These are phyloP conservation scores for Tetrapedia diversipes DNA, from an alignment of 2,888 invertebrate species.

Conservation along the genomic window DNA sequence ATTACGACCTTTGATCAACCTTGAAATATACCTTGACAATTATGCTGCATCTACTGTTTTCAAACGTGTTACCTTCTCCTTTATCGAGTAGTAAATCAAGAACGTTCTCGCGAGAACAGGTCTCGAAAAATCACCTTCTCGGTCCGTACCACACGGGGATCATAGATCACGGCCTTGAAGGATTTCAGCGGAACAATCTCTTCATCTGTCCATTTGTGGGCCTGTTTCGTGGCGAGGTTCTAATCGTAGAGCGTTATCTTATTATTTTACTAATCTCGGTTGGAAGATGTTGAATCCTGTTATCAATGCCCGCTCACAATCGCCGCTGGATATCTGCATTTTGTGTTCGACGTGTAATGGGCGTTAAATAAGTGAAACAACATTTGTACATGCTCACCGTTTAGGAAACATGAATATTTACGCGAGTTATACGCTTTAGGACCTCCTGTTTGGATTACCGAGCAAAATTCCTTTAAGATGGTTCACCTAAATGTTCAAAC, in stretches of 20 bases:
- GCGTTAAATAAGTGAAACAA: not conserved
- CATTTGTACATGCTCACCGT: not conserved
- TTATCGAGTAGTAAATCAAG: not conserved
- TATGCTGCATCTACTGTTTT: too few species aligned
- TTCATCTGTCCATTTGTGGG: not conserved
- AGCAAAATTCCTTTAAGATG: not conserved
- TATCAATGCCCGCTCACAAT: slow-evolving; percentile 17
- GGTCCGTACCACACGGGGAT: too few species aligned
- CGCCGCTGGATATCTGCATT: not conserved
- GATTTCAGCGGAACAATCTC: not conserved
- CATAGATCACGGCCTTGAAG: not conserved
- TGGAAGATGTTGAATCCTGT: slow-evolving; percentile 13
- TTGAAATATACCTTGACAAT: too few species aligned
- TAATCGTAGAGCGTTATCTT: slow-evolving; percentile 31
- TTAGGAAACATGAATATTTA: not conserved
- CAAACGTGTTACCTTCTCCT: too few species aligned
- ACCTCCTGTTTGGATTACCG: not conserved
- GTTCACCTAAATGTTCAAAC: not conserved
- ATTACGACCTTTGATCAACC: too few species aligned
- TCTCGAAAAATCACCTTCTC: not conserved
- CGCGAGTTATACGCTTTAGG: too few species aligned
- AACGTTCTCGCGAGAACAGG: not conserved
- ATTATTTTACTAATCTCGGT: slow-evolving; percentile 12
- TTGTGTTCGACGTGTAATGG: not conserved
- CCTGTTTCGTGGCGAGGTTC: slow-evolving; percentile 5